Base-by-base conservation (phyloP, 30 jellyfish, hydroid and myxozoan genomes). In the Aurelia sp. region DNA sequence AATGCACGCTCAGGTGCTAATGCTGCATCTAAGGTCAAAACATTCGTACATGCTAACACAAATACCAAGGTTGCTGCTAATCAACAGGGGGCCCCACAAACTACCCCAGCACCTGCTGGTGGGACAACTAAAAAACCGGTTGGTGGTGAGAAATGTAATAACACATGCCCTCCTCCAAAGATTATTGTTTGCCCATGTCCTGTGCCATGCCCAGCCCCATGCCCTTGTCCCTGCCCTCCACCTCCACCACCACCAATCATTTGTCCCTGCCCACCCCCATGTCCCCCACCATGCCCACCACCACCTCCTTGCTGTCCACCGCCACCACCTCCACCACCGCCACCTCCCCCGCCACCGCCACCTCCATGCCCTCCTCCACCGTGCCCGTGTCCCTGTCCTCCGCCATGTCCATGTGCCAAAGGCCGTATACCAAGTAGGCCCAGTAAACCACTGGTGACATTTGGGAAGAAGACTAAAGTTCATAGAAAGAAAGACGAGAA, bases 141-240 rank as follows among this genome's bases (percentile, higher is more conserved):
- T 51, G 68, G 20, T 77, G 77, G 13, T 76, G 72, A 38, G 67
- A 87, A 22, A 67, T 44, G 55, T 44, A 44, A 44, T 44, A 44
- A 70, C 50, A 80, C 81, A 15, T 74, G 97, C 38, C 88, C 96
- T 3, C 70, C 72, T 5, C 96, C 98, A 40, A 88, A 77, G 58
- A 90, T 88, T 50, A 76, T 82, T 47, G 70, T 84, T 4, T 90
- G 97, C 44, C 97, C 92, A 15, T 81, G 91, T 51, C 95, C 94
- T 6, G 95, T 90, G 74, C 95, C 91, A 20, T 90, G 95, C 53
- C 96, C 96, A 15, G 96, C 87, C 13, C 96, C 96, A 15, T 92
- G 98, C 79, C 98, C 99, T 4, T 95, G 99, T 44, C 97, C 99
- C 13, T 90, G 98, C 48, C 99, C 99, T 40, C 97, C 92, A 4